Conservation (phyloP, 2,888 invertebrate species). For the Uropetala carovei region DNA sequence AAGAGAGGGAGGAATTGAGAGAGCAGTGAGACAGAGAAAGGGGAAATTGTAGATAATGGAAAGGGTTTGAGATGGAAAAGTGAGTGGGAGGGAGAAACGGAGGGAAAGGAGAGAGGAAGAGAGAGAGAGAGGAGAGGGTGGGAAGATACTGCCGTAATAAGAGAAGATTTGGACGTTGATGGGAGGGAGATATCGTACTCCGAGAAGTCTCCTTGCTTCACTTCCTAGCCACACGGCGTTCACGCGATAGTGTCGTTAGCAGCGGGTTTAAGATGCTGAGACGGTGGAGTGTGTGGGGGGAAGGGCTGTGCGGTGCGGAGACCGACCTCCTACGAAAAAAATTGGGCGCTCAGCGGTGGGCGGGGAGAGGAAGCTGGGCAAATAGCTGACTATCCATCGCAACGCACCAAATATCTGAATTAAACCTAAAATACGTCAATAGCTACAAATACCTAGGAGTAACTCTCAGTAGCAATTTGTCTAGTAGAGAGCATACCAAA, state of each 20-base stretch:
- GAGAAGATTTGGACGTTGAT: constrained; percentile 33
- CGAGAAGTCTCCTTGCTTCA: background rate
- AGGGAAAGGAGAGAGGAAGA: background rate
- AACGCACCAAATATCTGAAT: no score
- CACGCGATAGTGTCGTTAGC: constrained; percentile 29
- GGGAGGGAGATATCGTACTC: background rate
- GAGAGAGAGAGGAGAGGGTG: background rate
- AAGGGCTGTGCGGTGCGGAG: no score
- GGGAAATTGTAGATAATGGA: no score
- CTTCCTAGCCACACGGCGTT: background rate
- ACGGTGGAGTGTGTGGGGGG: background rate
- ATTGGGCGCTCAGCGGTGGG: background rate
- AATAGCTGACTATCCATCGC: background rate
- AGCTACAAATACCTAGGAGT: no score
- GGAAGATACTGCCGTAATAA: constrained; percentile 28
- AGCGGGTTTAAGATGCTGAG: background rate
- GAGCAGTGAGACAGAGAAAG: no score
- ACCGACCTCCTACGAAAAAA: background rate
- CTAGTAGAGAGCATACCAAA: no score
- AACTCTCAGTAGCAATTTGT: no score
- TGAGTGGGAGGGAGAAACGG: background rate
- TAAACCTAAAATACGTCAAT: no score
- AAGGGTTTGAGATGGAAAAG: background rate
- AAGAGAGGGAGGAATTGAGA: no score
- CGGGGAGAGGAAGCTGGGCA: background rate